Conservation (phyloP, 2,113 vertebrate species). For the Passer montanus region DNA sequence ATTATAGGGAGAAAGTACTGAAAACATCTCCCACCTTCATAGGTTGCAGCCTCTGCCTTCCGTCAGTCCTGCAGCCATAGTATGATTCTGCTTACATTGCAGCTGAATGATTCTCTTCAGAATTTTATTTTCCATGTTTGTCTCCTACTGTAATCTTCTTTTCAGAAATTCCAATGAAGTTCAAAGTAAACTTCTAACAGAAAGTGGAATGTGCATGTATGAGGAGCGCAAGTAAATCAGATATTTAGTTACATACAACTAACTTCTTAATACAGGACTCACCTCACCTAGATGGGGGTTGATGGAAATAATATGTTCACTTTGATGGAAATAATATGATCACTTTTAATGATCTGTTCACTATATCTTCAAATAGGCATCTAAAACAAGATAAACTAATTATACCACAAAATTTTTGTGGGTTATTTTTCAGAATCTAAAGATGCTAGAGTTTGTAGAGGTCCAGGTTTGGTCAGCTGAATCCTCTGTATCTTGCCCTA, state of each 20-base stretch:
- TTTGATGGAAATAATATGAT: neutral
- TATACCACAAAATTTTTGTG: neutral
- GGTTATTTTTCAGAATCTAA: neutral
- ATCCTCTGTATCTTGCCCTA: neutral
- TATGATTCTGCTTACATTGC: neutral
- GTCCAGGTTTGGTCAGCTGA: neutral
- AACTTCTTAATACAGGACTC: neutral
- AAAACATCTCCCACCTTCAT: neutral
- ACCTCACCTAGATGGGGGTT: neutral
- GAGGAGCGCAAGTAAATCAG: neutral
- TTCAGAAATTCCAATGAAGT: neutral
- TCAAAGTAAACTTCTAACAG: neutral
- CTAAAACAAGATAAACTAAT: neutral
- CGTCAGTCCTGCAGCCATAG: neutral
- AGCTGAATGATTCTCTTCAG: neutral
- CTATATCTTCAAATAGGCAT: neutral
- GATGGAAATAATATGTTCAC: neutral
- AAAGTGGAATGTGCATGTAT: neutral
- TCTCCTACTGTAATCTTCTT: neutral
- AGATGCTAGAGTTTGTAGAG: neutral
- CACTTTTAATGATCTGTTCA: neutral
- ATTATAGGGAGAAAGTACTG: neutral
- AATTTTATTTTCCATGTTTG: neutral
- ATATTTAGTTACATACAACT: neutral
- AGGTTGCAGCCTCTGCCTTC: neutral